Percentiles rank a stretch among this genome's conserved stretches.
Evolutionary conservation across 2,113 vertebrate genomes (phyloP).

Genomic region (Cyanistes caeruleus): DNA sequence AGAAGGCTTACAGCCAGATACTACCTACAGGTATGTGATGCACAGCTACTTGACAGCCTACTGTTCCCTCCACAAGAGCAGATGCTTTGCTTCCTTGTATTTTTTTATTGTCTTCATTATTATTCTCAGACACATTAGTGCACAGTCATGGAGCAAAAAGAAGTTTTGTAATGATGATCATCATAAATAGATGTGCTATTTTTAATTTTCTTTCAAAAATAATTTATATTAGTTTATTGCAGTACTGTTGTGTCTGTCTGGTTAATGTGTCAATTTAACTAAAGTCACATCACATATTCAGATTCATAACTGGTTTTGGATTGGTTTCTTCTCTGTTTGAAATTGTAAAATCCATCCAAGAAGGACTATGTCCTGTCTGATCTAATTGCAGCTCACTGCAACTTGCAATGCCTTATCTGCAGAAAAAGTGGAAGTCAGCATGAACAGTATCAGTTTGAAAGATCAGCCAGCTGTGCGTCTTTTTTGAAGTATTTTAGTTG

Average conservation of each 20-base stretch:
- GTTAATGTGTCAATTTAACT: background rate
- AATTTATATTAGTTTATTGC: background rate
- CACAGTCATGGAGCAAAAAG: background rate
- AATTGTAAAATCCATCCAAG: background rate
- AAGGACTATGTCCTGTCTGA: background rate
- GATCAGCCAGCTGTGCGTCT: background rate
- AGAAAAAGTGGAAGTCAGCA: background rate
- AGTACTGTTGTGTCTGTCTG: background rate
- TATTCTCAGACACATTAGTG: background rate
- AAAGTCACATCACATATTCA: background rate
- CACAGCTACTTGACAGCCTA: background rate
- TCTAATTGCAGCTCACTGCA: background rate
- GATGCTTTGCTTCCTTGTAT: background rate
- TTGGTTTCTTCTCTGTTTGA: background rate
- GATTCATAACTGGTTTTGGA: background rate
- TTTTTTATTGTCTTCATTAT: background rate
- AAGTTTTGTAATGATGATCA: background rate
- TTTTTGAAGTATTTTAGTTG: background rate
- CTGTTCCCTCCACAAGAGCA: background rate
- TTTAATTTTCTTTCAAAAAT: background rate
- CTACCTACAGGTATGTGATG: slow-evolving; percentile 88
- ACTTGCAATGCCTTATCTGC: background rate
- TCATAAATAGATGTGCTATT: background rate
- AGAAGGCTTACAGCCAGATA: slow-evolving; percentile 92
- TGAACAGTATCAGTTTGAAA: background rate